A percentile compares a stretch with the other conserved stretches of the same genome.
Conservation (phyloP, 1,140 invertebrate genomes). For the Hyphantria cunea region DNA sequence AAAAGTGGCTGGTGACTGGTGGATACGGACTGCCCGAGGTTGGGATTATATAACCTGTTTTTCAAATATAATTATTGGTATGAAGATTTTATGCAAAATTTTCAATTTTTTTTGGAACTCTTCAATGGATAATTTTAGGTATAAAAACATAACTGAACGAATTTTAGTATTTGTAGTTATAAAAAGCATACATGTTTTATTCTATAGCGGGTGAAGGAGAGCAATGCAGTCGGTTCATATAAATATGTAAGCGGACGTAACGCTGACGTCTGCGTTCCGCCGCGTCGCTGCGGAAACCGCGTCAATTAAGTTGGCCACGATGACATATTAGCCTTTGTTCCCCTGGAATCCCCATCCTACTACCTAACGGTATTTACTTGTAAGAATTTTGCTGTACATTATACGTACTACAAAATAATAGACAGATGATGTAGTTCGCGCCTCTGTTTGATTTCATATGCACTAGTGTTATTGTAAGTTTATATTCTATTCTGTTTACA, state of each 20-base stretch:
- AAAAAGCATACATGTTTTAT: constrained; percentile 45
- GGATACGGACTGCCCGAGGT: no score
- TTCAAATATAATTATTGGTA: neutral
- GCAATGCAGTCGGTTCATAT: constrained; percentile 54
- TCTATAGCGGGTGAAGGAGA: constrained; percentile 32
- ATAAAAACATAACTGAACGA: no score
- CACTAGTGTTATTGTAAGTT: constrained; percentile 13
- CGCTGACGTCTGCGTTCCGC: constrained; percentile 69
- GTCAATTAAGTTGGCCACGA: constrained; percentile 77
- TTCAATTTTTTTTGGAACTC: neutral
- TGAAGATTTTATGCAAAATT: neutral
- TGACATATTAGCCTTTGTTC: constrained; percentile 80
- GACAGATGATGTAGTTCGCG: constrained; percentile 20
- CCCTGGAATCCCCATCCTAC: constrained; percentile 36
- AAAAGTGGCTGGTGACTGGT: no score
- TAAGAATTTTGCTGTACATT: constrained; percentile 39
- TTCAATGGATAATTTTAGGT: no score
- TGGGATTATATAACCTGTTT: neutral
- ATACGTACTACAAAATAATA: constrained; percentile 6
- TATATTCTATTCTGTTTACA: constrained; percentile 7
- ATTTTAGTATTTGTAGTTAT: constrained; percentile 23
- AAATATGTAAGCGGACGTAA: constrained; percentile 75
- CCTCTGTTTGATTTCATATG: constrained; percentile 30
- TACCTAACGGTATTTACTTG: constrained; percentile 46
- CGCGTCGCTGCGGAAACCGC: constrained; percentile 71